Evolutionary conservation across 2,888 invertebrate genomes (phyloP), one percentile per base, ranked within the genome.

Genomic region (Cancer borealis): DNA sequence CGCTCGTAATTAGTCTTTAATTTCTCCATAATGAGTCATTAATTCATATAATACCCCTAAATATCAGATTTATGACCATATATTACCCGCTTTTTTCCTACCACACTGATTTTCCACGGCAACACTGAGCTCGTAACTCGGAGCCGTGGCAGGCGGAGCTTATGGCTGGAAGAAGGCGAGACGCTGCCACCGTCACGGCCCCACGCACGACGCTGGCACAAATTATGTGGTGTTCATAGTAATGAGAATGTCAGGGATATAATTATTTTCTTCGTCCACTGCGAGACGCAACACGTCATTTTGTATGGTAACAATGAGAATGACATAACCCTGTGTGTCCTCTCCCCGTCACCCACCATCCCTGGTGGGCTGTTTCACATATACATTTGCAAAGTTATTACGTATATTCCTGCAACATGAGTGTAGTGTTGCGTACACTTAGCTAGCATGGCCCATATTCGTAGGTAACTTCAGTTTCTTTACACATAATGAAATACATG

Each of bases 71-170:
- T 39, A 84, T 30, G 84, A 39, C 84, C 39, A 30, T 84, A 84
- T 84, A 84, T 84, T 84, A 17, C 30, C 84, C 12, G 84, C 39
- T 84, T 39, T 39, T 66, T 84, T 84, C 84, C 30, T 39, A 14
- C 84, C 84, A 84, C n/a, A 84, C 30, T 84, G 84, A 84, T 84
- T 30, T 84, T 84, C 39, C 39, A 39, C 84, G 30, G 84, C 39
- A 17, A 30, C 12, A 30, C 39, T 84, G 84, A 84, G 12, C 84
- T 39, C 84, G 3, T 84, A 84, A 84, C 84, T 84, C 84, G 10
- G 30, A 39, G 39, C 84, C 39, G 39, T 14, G 84, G 39, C 84
- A 39, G 84, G 84, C 73, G 8, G 6, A n/a, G 26, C 73, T 73
- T 26, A 73, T 73, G n/a, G 17, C 84, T 14, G 84, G 84, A 12